A percentile compares a stretch with the other conserved stretches of the same genome.
These are phyloP conservation scores for roundworm (Caenorhabditis elegans) DNA, from an alignment of 1,140 invertebrate genomes.

Conservation along the genomic window WBcel235 BX284606.5:10248501-10249000, in stretches of 20 bases:
- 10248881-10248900: constrained; percentile 56
- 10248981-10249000: constrained; percentile 47
- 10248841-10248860: constrained; percentile 58
- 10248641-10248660: constrained; percentile 63
- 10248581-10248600: constrained; percentile 64
- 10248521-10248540: neutral
- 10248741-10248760: neutral
- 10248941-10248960: constrained; percentile 63
- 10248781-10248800: neutral
- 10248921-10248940: constrained; percentile 59
- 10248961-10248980: constrained; percentile 64
- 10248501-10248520: constrained; percentile 63
- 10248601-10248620: constrained; percentile 62
- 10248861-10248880: constrained; percentile 57
- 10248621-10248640: constrained; percentile 60
- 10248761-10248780: too few relatives aligned
- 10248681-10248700: constrained; percentile 61
- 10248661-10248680: constrained; percentile 55
- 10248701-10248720: constrained; percentile 61
- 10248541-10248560: too few relatives aligned
- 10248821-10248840: constrained; percentile 54
- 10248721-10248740: too few relatives aligned
- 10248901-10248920: constrained; percentile 56
- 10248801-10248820: too few relatives aligned
- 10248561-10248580: constrained; percentile 53